A percentile compares a stretch with the other conserved stretches of the same genome.
phyloP scores from a whole-genome alignment of 2,797 vertebrate species.

The Peromyscus eremicus region DNA sequence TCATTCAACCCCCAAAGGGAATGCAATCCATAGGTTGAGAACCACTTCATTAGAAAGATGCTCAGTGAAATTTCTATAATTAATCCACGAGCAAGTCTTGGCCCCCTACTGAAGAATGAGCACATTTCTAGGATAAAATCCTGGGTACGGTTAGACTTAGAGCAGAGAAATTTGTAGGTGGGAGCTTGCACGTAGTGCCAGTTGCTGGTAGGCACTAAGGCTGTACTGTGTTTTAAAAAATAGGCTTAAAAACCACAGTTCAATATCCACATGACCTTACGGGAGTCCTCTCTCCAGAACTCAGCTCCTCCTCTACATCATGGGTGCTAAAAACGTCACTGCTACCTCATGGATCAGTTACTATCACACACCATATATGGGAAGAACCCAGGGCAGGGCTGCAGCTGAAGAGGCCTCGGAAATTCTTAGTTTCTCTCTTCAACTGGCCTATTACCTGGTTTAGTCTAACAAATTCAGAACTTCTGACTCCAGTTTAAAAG shows the following conservation, averaged over 20 bases:
- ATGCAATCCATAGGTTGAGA: background rate
- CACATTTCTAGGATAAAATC: background rate
- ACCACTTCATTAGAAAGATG: background rate
- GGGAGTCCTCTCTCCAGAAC: background rate
- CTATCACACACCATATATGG: background rate
- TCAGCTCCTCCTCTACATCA: conserved; percentile 12
- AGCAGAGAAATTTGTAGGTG: background rate
- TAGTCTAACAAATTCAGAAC: conserved; percentile 49
- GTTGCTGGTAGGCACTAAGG: background rate
- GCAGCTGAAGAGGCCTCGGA: background rate
- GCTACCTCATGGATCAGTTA: background rate
- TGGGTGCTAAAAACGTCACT: background rate
- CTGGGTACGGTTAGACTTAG: background rate
- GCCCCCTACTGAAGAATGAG: background rate
- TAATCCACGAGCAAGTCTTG: background rate
- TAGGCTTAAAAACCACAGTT: conserved; percentile 36
- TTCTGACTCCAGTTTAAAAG: conserved; percentile 37
- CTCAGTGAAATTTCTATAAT: background rate
- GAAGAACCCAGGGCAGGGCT: background rate
- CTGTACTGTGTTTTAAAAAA: background rate
- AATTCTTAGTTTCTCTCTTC: conserved; percentile 44
- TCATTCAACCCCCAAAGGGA: background rate
- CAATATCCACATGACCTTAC: background rate
- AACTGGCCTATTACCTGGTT: background rate
- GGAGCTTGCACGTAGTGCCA: background rate